Conservation (phyloP, 1,140 invertebrate genomes). For the Achatina immaculata region DNA sequence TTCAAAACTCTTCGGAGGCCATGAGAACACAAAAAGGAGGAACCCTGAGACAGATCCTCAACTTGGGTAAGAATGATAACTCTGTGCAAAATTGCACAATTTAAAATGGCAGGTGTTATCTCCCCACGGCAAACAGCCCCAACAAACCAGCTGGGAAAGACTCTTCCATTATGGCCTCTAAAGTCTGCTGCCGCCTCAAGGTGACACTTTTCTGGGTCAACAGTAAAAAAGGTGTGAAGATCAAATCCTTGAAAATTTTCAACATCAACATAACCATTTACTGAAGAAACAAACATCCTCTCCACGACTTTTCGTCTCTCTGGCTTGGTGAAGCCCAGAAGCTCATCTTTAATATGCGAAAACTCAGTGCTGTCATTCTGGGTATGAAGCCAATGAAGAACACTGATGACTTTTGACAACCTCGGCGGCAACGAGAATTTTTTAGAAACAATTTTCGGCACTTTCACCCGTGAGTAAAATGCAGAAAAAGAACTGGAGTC, state of each 20-base stretch:
- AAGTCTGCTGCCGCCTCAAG: not conserved
- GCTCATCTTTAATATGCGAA: constrained; percentile 78
- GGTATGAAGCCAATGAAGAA: constrained; percentile 81
- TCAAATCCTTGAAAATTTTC: constrained; percentile 41
- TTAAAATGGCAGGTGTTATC: constrained; percentile 78
- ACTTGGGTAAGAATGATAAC: constrained; percentile 81
- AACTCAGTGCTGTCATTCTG: constrained; percentile 73
- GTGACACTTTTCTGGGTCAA: not conserved
- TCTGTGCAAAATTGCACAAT: constrained; percentile 77
- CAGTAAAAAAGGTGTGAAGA: constrained; percentile 43
- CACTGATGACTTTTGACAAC: constrained; percentile 76
- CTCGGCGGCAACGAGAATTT: constrained; percentile 71
- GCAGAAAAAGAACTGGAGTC: constrained; percentile 77
- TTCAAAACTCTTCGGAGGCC: constrained; percentile 79
- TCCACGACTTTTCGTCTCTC: constrained; percentile 49
- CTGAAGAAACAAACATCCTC: constrained; percentile 50
- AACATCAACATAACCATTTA: constrained; percentile 53
- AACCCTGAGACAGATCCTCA: constrained; percentile 77
- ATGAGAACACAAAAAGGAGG: constrained; percentile 76
- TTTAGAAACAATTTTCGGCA: constrained; percentile 70
- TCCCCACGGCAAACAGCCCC: constrained; percentile 75
- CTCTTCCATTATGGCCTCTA: constrained; percentile 47
- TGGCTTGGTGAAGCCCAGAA: constrained; percentile 58
- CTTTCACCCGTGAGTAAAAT: constrained; percentile 79
- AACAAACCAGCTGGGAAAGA: constrained; percentile 78